Base-by-base conservation (phyloP, 2,888 invertebrate genomes). In the Chymomyza amoena region DNA sequence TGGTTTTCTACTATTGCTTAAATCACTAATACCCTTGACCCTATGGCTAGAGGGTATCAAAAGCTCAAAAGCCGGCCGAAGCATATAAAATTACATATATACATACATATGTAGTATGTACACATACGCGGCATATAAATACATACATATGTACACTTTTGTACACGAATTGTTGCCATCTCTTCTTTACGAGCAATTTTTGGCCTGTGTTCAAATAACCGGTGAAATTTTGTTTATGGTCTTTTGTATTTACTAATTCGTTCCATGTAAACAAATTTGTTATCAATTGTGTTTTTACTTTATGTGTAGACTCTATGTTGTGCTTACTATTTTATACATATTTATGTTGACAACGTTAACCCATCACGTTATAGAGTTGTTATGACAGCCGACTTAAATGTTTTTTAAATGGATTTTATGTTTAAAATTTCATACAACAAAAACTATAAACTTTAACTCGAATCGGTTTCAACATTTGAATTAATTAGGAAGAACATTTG, bases 401-500 rank as follows among this genome's bases (percentile, higher is more conserved):
- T n/a, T n/a, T n/a, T n/a, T n/a, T n/a, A n/a, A n/a, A n/a, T n/a
- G n/a, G n/a, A n/a, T n/a, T n/a, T n/a, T n/a, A n/a, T n/a, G 13
- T 15, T 36, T 20, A 57, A 9, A 39, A 9, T 32, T n/a, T 15
- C 4, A 6, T 5, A 18, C n/a, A 54, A 45, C 9, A 15, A 50
- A 9, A 15, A 25, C 1, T 28, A 25, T 6, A 25, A 25, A 51
- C n/a, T n/a, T n/a, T 20, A 7, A 28, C 45, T 28, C 67, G 79
- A 79, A 69, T 80, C 77, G 0, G 80, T 25, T 25, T 20, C 56
- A 7, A 76, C n/a, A 54, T 84, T 72, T 4, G 16, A 50, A 28
- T 80, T 25, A 66, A 77, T 84, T 1, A 80, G 61, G 25, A 76
- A 59, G 61, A 84, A 87, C 80, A 87, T 61, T 68, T 82, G 15